Percentiles rank a stretch among this genome's conserved stretches.
phyloP scores from a whole-genome alignment of 2,797 vertebrate species.

The Myoxocephalus aenaeus region DNA sequence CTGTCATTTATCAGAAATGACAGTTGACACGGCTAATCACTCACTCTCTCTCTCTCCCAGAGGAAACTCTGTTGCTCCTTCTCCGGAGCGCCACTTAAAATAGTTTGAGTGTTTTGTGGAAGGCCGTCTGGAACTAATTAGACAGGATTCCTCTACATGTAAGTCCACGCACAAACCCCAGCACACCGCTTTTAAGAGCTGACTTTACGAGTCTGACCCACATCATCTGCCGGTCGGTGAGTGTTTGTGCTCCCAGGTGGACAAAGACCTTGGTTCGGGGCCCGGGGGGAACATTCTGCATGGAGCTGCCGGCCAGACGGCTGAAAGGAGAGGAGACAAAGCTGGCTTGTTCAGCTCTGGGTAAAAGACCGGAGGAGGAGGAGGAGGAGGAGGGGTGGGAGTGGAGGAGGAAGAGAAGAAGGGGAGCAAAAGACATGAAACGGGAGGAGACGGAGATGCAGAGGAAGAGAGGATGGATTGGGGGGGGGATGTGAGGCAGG shows the following conservation, averaged over 20 bases:
- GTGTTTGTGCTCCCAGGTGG: slow-evolving; percentile 27
- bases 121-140: slow-evolving; percentile 73
- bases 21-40: slow-evolving; percentile 10
- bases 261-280: slow-evolving; percentile 33
- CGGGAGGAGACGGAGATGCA: slow-evolving; percentile 13
- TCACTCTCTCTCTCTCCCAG: not conserved
- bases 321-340: slow-evolving; percentile 76
- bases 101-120: slow-evolving; percentile 34
- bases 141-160: slow-evolving; percentile 24
- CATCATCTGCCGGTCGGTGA: not conserved
- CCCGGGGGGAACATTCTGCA: slow-evolving; percentile 42
- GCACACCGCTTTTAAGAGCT: slow-evolving; percentile 10
- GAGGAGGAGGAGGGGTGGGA: slow-evolving; percentile 28
- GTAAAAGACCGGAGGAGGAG: slow-evolving; percentile 25
- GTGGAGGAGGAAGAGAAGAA: not conserved
- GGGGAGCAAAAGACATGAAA: slow-evolving; percentile 26
- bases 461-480: not conserved
- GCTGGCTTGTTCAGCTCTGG: slow-evolving; percentile 65
- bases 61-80: not conserved
- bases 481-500: not conserved
- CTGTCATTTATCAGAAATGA: slow-evolving; percentile 28
- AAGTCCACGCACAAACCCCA: slow-evolving; percentile 7
- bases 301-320: slow-evolving; percentile 35
- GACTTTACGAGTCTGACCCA: slow-evolving; percentile 40
- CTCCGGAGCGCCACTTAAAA: slow-evolving; percentile 37